Conservation (phyloP, 2,888 invertebrate species). For the Standfussiana lucernea region DNA sequence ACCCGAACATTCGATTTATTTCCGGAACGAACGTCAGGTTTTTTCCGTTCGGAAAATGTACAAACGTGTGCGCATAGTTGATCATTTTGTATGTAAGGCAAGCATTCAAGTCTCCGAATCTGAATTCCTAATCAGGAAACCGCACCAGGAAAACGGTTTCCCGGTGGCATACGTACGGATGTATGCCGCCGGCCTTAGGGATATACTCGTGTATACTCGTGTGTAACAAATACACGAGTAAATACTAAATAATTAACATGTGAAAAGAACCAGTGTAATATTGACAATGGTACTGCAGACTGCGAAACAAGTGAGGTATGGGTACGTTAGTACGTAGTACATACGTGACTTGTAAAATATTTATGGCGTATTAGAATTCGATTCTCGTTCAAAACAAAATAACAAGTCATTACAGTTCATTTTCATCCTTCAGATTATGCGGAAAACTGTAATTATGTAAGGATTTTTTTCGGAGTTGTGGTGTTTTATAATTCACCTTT, state of each 20-base stretch:
- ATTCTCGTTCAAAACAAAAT: neutral
- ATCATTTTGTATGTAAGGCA: no score
- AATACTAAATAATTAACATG: neutral
- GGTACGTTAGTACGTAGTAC: neutral
- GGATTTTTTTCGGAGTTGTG: neutral
- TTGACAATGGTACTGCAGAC: neutral
- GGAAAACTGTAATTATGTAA: neutral
- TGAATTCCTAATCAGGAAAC: no score
- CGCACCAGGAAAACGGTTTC: no score
- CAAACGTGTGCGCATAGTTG: no score
- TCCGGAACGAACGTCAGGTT: no score
- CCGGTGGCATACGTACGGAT: no score
- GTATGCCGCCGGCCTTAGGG: no score
- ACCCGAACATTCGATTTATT: no score
- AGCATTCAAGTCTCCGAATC: no score
- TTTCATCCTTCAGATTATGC: neutral
- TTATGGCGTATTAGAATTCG: neutral
- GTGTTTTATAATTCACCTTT: neutral
- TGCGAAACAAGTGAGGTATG: neutral
- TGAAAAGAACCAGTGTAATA: slow-evolving; percentile 1
- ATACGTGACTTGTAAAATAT: neutral
- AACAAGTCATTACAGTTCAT: neutral
- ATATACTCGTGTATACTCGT: no score
- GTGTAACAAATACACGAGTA: no score
- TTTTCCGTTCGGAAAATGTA: no score